Conservation (phyloP, 2,888 invertebrate species). For the Myathropa florea region DNA sequence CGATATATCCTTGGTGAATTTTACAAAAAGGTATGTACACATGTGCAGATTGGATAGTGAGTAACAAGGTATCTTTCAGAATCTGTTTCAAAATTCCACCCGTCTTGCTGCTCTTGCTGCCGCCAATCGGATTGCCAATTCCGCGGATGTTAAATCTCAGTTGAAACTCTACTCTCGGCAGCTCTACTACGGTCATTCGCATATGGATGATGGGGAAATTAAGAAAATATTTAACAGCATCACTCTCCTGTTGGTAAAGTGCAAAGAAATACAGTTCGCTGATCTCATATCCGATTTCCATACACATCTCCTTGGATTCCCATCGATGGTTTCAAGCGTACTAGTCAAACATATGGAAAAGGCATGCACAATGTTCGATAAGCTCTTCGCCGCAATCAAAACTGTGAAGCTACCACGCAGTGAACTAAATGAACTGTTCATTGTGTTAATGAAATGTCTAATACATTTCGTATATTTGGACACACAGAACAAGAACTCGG, state of each 20-base stretch:
- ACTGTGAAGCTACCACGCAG: conserved; percentile 1
- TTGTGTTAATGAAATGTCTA: conserved; percentile 21
- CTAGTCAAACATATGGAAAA: conserved; percentile 28
- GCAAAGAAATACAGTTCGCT: conserved; percentile 32
- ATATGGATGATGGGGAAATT: conserved; percentile 21
- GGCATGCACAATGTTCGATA: conserved; percentile 23
- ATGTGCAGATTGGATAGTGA: neutral
- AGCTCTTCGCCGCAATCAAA: conserved; percentile 18
- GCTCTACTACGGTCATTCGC: conserved; percentile 26
- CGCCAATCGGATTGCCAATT: conserved; percentile 21
- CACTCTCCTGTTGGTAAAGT: neutral
- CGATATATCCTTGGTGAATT: conserved; percentile 48
- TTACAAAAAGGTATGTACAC: conserved; percentile 43
- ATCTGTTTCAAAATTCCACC: conserved; percentile 7
- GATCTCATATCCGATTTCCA: conserved; percentile 42
- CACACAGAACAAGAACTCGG: conserved; percentile 34
- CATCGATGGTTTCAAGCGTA: conserved; percentile 33
- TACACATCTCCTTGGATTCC: conserved; percentile 36
- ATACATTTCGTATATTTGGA: conserved; percentile 36
- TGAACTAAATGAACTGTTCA: neutral
- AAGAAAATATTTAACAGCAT: conserved; percentile 31
- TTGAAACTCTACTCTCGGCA: conserved; percentile 58
- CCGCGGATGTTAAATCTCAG: conserved; percentile 54
- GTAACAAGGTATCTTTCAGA: conserved; percentile 2
- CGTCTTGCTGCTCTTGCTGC: neutral